These are phyloP conservation scores for Oreochromis mossambicus DNA, from an alignment of 2,797 vertebrate species.

Conservation along the genomic window DNA sequence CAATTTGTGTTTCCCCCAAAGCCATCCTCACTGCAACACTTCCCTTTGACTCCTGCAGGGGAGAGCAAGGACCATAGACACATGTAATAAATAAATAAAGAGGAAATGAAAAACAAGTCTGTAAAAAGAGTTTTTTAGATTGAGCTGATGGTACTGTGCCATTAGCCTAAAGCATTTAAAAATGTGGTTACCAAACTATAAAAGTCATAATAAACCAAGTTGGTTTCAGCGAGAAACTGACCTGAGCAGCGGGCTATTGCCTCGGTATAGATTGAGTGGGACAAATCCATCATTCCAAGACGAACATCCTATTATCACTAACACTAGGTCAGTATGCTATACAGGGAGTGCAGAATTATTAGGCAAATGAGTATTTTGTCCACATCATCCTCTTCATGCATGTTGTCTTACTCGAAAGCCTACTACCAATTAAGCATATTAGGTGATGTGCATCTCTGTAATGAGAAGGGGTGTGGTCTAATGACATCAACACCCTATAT, in stretches of 20 bases:
- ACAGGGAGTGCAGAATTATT: too few relatives aligned
- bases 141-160: not conserved
- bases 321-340: not conserved
- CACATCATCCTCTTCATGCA: too few relatives aligned
- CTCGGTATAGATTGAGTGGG: not conserved
- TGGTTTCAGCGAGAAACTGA: not conserved
- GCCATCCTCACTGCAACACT: slow-evolving; percentile 94
- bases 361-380: too few relatives aligned
- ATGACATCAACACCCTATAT: too few relatives aligned
- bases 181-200: not conserved
- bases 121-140: not conserved
- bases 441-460: too few relatives aligned
- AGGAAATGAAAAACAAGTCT: not conserved
- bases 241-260: not conserved
- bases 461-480: too few relatives aligned
- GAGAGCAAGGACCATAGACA: not conserved
- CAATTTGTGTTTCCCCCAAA: slow-evolving; percentile 92
- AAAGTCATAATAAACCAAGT: not conserved
- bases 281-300: not conserved
- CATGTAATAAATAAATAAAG: not conserved
- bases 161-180: not conserved
- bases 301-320: not conserved
- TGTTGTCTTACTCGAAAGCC: too few relatives aligned
- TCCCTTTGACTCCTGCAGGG: slow-evolving; percentile 84
- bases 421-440: too few relatives aligned